Evolutionary conservation across 1,140 invertebrate species (phyloP).

Genomic region (Drosophila mauritiana): DNA sequence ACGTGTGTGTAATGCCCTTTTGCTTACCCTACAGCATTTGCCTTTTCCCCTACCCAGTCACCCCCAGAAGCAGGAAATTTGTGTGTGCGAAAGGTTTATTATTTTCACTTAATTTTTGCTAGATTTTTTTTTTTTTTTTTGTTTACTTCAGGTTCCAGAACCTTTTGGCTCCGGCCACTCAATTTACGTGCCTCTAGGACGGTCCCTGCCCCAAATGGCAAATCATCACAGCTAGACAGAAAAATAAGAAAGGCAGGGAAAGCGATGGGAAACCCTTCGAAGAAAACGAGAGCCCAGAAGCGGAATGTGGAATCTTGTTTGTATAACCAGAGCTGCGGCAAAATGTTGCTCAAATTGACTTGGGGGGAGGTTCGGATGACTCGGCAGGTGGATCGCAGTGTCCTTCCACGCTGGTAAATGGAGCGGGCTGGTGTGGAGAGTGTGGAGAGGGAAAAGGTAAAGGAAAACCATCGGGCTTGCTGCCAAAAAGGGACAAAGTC

Average conservation of each 20-base stretch:
- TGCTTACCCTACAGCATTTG: neutral
- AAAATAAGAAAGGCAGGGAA: slow-evolving; percentile 14
- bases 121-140: slow-evolving; percentile 21
- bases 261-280: slow-evolving; percentile 13
- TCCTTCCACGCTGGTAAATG: neutral
- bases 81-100: slow-evolving; percentile 58
- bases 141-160: slow-evolving; percentile 28
- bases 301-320: slow-evolving; percentile 45
- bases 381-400: slow-evolving; percentile 29
- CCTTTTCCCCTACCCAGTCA: neutral
- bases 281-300: slow-evolving; percentile 14
- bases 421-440: too few species aligned
- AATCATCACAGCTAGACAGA: slow-evolving; percentile 69
- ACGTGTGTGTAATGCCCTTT: slow-evolving; percentile 46
- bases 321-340: slow-evolving; percentile 35
- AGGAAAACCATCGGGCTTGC: slow-evolving; percentile 12
- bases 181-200: slow-evolving; percentile 54
- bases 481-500: slow-evolving; percentile 40
- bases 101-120: slow-evolving; percentile 81
- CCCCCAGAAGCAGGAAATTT: neutral
- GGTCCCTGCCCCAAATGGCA: slow-evolving; percentile 57
- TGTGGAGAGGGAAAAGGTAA: neutral
- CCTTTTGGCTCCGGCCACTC: slow-evolving; percentile 28
- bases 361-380: slow-evolving; percentile 35
- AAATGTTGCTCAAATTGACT: slow-evolving; percentile 70